Evolutionary conservation across 2,113 vertebrate genomes (phyloP).

Genomic region (Pampusana beccarii): DNA sequence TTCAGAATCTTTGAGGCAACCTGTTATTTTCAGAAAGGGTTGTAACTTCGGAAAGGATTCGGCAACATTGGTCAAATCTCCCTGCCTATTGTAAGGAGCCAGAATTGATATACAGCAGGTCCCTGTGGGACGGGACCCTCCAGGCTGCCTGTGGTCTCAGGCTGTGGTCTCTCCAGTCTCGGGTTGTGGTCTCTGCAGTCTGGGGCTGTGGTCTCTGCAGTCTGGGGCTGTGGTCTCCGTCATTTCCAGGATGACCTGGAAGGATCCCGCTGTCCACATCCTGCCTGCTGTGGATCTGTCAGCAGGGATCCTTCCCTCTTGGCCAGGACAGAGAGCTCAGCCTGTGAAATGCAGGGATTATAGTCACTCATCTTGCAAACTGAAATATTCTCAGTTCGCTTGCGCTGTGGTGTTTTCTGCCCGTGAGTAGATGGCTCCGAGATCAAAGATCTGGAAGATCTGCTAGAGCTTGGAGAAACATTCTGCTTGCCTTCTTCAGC

Average conservation of each 20-base stretch:
- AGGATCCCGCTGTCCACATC: not conserved
- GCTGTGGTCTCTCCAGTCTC: not conserved
- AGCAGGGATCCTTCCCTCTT: not conserved
- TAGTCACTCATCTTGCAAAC: not conserved
- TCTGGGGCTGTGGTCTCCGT: not conserved
- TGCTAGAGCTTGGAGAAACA: not conserved
- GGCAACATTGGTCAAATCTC: not conserved
- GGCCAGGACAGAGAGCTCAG: not conserved
- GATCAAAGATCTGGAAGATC: not conserved
- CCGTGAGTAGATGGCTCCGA: not conserved
- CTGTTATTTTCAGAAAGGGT: constrained; percentile 8
- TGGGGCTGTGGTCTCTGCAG: not conserved
- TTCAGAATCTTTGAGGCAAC: constrained; percentile 23
- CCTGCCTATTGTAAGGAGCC: rapidly evolving
- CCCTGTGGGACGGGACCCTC: not conserved
- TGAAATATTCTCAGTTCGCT: not conserved
- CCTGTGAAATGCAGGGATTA: not conserved
- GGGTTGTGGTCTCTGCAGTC: not conserved
- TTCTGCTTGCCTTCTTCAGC: not conserved
- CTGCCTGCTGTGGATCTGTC: not conserved
- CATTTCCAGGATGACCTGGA: not conserved
- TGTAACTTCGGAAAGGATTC: not conserved
- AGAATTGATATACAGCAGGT: not conserved
- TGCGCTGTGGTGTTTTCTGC: not conserved
- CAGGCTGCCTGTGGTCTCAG: not conserved